phyloP scores from a whole-genome alignment of 2,888 invertebrate species.

The Erpobdella octoculata region DNA sequence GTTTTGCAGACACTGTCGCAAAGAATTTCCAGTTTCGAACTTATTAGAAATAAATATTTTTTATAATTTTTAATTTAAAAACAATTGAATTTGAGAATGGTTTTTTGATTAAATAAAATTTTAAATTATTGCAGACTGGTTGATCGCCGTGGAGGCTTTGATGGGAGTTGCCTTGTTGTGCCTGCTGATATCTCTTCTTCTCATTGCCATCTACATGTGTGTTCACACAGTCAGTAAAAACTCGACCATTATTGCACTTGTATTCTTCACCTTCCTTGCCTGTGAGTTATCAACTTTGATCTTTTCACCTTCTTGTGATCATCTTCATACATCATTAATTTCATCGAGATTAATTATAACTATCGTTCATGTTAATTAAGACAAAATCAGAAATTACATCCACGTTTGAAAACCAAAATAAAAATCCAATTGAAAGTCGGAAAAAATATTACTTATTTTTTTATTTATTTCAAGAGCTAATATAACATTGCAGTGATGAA shows the following conservation, averaged over 20 bases:
- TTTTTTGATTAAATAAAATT: constrained; percentile 22
- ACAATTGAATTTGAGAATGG: background rate
- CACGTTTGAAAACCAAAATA: no score
- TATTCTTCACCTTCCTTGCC: constrained; percentile 38
- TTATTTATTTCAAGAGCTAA: no score
- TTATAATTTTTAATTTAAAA: no score
- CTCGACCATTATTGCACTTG: constrained; percentile 38
- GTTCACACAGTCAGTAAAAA: constrained; percentile 40
- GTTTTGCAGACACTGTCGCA: no score
- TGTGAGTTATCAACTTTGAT: constrained; percentile 33
- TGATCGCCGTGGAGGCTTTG: constrained; percentile 37
- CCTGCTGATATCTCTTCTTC: constrained; percentile 36
- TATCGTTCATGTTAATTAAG: background rate
- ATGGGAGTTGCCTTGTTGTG: constrained; percentile 37
- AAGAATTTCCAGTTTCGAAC: no score
- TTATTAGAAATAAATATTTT: no score
- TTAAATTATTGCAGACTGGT: constrained; percentile 28
- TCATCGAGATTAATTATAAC: background rate
- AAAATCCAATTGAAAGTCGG: no score
- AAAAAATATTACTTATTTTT: no score
- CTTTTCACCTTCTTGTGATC: background rate
- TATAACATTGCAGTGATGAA: no score
- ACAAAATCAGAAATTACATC: no score
- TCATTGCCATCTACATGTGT: constrained; percentile 39
- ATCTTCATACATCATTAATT: background rate